These are phyloP conservation scores for Xestia rhomboidea DNA, from an alignment of 2,888 invertebrate species.

Conservation along the genomic window DNA sequence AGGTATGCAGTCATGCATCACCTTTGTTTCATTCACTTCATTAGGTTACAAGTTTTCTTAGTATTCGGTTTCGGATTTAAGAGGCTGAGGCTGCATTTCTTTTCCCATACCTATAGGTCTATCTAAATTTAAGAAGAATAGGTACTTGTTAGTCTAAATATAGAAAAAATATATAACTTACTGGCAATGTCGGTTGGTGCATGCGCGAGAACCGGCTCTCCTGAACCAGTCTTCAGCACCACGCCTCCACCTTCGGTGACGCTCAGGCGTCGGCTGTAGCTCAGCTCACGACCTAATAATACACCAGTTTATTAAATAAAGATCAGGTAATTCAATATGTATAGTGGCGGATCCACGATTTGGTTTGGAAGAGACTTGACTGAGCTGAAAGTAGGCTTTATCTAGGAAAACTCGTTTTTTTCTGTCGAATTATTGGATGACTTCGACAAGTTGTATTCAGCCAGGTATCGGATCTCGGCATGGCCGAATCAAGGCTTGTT, in stretches of 20 bases:
- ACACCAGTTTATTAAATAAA: background rate
- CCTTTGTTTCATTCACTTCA: background rate
- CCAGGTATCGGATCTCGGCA: background rate
- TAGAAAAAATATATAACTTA: slow-evolving; percentile 69
- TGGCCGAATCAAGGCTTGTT: background rate
- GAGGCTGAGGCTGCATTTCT: too few relatives aligned
- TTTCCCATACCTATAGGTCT: background rate
- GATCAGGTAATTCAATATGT: background rate
- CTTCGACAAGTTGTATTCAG: background rate
- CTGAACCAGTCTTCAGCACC: slow-evolving; percentile 85
- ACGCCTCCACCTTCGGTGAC: slow-evolving; percentile 88
- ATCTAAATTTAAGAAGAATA: background rate
- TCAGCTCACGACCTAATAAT: slow-evolving; percentile 88
- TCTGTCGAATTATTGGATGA: background rate
- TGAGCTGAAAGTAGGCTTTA: background rate
- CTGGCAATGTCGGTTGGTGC: slow-evolving; percentile 88
- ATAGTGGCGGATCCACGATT: background rate
- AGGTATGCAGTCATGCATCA: background rate
- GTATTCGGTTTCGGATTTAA: background rate
- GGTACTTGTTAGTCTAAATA: background rate
- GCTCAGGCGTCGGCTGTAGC: slow-evolving; percentile 87
- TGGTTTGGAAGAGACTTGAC: background rate
- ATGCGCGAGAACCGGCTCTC: slow-evolving; percentile 85
- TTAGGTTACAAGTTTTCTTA: background rate
- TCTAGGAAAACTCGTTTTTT: background rate